Conservation (phyloP, 2,888 invertebrate genomes). For the Ecdyonurus torrentis region DNA sequence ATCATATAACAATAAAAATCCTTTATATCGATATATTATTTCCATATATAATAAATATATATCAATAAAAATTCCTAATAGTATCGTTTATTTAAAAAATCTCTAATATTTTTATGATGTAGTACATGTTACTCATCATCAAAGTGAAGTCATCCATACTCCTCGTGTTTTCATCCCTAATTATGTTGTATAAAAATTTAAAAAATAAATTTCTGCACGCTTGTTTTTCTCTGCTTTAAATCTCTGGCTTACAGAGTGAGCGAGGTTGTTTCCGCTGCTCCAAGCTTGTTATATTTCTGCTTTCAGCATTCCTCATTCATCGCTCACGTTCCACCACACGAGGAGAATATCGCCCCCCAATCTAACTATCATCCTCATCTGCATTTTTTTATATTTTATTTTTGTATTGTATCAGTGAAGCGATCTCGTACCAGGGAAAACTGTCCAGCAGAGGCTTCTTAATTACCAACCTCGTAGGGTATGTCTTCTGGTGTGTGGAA, state of each 20-base stretch:
- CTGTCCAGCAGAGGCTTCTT: conserved; percentile 14
- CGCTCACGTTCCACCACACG: conserved; percentile 1
- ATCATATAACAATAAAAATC: too few relatives aligned
- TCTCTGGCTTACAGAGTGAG: neutral
- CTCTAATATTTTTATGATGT: too few relatives aligned
- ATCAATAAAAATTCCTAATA: too few relatives aligned
- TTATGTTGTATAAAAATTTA: neutral
- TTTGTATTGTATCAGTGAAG: conserved; percentile 37
- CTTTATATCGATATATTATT: too few relatives aligned
- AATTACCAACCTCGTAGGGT: conserved; percentile 12
- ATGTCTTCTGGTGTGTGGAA: conserved; percentile 3
- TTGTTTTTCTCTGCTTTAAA: neutral
- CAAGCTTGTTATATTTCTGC: neutral
- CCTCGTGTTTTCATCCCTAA: too few relatives aligned
- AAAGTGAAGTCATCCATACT: too few relatives aligned
- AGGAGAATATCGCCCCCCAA: neutral
- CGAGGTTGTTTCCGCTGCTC: neutral
- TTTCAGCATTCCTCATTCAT: neutral
- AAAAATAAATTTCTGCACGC: neutral
- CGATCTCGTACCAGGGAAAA: conserved; percentile 62
- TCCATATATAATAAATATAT: too few relatives aligned
- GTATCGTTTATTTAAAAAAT: too few relatives aligned
- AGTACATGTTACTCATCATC: too few relatives aligned
- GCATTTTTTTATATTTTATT: neutral
- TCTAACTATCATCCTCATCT: neutral